Conservation (phyloP, 2,888 invertebrate species). For the Nymphalis urticae region DNA sequence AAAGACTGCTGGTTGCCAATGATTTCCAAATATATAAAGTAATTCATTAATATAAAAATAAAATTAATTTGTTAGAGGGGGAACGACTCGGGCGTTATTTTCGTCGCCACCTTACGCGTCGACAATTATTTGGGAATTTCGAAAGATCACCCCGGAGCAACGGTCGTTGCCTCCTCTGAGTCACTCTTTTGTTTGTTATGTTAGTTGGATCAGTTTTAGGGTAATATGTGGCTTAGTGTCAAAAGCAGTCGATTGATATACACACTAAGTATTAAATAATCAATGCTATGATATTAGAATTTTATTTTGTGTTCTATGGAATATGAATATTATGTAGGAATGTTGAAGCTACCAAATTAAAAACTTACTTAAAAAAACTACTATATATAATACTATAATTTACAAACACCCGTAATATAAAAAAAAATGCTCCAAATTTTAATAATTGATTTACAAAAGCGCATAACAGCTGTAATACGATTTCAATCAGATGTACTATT, state of each 20-base stretch:
- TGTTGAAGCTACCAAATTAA: no score
- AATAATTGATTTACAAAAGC: no score
- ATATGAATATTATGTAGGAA: no score
- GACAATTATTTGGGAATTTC: slow-evolving; percentile 80
- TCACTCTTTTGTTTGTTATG: slow-evolving; percentile 71
- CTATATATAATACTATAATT: no score
- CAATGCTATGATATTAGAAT: neutral
- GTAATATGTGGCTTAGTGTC: slow-evolving; percentile 31
- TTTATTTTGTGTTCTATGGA: no score
- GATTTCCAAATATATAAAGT: slow-evolving; percentile 59
- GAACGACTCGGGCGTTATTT: slow-evolving; percentile 73
- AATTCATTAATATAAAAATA: slow-evolving; percentile 78
- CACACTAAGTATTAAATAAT: neutral
- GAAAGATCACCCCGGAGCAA: slow-evolving; percentile 76
- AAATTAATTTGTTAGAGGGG: slow-evolving; percentile 72
- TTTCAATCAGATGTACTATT: neutral
- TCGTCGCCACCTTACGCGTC: slow-evolving; percentile 74
- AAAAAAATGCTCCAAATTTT: no score
- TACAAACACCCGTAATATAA: no score
- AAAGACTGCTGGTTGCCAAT: neutral
- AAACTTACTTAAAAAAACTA: no score
- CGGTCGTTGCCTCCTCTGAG: slow-evolving; percentile 73
- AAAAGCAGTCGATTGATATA: slow-evolving; percentile 20
- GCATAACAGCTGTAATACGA: neutral
- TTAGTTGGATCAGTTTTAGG: slow-evolving; percentile 30